These are phyloP conservation scores for Sebastes iracundus DNA, from an alignment of 2,797 vertebrate species.

Conservation along the genomic window DNA sequence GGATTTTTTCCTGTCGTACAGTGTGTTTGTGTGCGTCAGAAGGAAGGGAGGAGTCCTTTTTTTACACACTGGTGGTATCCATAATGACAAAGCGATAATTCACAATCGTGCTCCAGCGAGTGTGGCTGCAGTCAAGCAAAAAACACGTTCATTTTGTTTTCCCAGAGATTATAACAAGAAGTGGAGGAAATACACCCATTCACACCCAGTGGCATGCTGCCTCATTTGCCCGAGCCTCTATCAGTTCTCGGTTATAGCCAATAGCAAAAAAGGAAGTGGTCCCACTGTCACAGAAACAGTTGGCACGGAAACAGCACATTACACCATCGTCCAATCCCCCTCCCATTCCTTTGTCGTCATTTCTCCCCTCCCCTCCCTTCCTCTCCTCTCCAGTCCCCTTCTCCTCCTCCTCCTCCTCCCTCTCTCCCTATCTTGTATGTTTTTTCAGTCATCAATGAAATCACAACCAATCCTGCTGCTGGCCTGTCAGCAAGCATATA, in stretches of 20 bases:
- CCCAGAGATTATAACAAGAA: slow-evolving; percentile 29
- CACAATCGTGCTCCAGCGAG: slow-evolving; percentile 24
- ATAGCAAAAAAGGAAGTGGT: slow-evolving; percentile 81
- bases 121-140: slow-evolving; percentile 16
- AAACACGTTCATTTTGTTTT: slow-evolving; percentile 6
- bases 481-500: slow-evolving; percentile 40
- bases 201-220: slow-evolving; percentile 51
- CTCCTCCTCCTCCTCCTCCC: slow-evolving; percentile 22
- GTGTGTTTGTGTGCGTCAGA: slow-evolving; percentile 31
- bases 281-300: slow-evolving; percentile 85
- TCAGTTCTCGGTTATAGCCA: slow-evolving; percentile 75
- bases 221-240: slow-evolving; percentile 72
- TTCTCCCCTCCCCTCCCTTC: slow-evolving; percentile 62
- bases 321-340: slow-evolving; percentile 82
- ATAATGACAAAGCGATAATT: slow-evolving; percentile 59
- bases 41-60: slow-evolving; percentile 58
- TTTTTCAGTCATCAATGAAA: slow-evolving; percentile 84
- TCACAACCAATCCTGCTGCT: slow-evolving; percentile 72
- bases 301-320: slow-evolving; percentile 88
- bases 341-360: slow-evolving; percentile 82
- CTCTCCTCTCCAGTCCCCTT: slow-evolving; percentile 23
- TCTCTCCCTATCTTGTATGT: slow-evolving; percentile 70
- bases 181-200: slow-evolving; percentile 52
- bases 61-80: slow-evolving; percentile 53
- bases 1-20: slow-evolving; percentile 42